A percentile compares a stretch with the other conserved stretches of the same genome.
Evolutionary conservation across 2,888 invertebrate genomes (phyloP).

Genomic region (Proisotoma minuta): DNA sequence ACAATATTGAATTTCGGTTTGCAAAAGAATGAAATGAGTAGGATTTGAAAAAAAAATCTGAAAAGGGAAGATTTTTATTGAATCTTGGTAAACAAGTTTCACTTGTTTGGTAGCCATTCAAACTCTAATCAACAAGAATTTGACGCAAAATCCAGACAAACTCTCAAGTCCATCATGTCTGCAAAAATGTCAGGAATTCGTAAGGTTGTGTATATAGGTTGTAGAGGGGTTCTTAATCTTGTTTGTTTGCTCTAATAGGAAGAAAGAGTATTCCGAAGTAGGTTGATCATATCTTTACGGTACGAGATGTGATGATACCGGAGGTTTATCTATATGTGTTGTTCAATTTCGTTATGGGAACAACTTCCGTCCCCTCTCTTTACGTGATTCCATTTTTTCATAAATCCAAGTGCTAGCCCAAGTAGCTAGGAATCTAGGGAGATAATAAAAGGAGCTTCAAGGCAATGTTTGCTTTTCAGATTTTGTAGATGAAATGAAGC

Average conservation of each 20-base stretch:
- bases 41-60: not conserved
- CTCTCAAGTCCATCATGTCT: not conserved
- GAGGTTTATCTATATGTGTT: not conserved
- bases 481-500: too few species aligned
- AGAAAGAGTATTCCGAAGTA: not conserved
- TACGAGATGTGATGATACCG: not conserved
- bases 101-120: slow-evolving; percentile 1
- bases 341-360: too few species aligned
- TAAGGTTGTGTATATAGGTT: not conserved
- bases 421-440: too few species aligned
- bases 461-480: too few species aligned
- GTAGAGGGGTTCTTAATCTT: not conserved
- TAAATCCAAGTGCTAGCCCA: too few species aligned
- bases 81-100: slow-evolving; percentile 2
- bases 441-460: too few species aligned
- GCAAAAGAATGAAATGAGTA: not conserved
- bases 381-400: too few species aligned
- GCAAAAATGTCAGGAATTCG: slow-evolving; percentile 1
- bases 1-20: slow-evolving; percentile 2
- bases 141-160: too few species aligned
- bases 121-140: slow-evolving; percentile 1
- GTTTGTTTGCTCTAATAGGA: not conserved
- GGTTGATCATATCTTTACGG: not conserved
- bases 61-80: not conserved
- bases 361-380: not conserved